Base-by-base conservation (phyloP, 2,797 vertebrate genomes). In the Pseudomugil tenellus region DNA sequence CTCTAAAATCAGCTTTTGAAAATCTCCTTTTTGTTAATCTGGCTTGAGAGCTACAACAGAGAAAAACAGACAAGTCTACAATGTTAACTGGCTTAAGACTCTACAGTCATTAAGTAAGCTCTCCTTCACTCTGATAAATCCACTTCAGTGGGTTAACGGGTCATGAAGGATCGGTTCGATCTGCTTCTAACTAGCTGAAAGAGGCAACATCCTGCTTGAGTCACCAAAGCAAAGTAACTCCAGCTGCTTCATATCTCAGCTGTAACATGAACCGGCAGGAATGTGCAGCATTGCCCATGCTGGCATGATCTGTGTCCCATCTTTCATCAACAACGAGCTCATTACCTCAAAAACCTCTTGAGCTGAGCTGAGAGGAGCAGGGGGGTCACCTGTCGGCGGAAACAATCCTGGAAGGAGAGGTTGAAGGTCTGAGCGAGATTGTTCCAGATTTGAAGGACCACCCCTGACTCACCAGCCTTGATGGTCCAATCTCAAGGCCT, bases 261-360 rank as follows among this genome's bases (percentile, higher is more conserved):
- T 81, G 90, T 88, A 92, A 93, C 53, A 34, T 59, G 85, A 93
- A 76, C 82, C 75, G 0, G 49, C 54, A 72, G 86, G 91, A 93
- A 92, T 92, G 89, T 48, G 68, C 72, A 41, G 76, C 79, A 61
- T 62, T 8, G 77, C 49, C 70, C 23, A 61, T 35, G 73, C 68
- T 32, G 62, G 61, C 63, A 37, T 16, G 80, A 90, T 74, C 84
- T 84, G 78, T 23, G 53, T 70, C 68, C 61, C 54, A 39, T 93
- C 92, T 83, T 84, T 93, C 91, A 90, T 84, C 85, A n/a, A 69
- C 81, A 82, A 87, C 84, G 84, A 83, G 81, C 87, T 91, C 87
- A 89, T 91, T 89, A 92, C 83, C 70, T n/a, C 29, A 0, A 51
- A 79, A 85, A 76, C 77, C 80, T 78, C 79, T 78, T 39, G 55